Conservation (phyloP, 2,113 vertebrate species). For the Eleginops maclovinus region DNA sequence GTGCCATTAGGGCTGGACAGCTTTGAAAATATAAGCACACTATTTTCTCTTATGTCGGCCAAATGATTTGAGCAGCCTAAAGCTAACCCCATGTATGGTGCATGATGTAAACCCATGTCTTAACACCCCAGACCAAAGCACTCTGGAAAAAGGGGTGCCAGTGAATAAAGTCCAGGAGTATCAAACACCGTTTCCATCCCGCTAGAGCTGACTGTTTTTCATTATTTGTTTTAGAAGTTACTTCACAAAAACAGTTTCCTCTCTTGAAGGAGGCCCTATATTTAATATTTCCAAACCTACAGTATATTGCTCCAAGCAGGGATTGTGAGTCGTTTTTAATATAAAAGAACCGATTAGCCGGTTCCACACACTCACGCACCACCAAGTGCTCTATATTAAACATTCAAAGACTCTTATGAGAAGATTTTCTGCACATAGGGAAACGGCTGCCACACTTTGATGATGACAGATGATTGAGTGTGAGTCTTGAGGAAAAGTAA, state of each 20-base stretch:
- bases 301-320: neutral
- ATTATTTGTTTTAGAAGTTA: neutral
- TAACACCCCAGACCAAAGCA: too few species aligned
- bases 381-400: conserved; percentile 8
- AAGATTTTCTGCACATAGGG: neutral
- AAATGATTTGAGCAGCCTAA: too few species aligned
- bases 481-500: too few species aligned
- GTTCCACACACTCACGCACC: neutral
- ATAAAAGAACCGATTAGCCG: neutral
- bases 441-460: neutral
- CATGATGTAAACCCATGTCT: too few species aligned
- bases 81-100: too few species aligned
- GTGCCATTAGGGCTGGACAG: too few species aligned
- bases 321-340: neutral
- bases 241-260: neutral
- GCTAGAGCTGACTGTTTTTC: neutral
- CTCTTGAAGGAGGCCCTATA: neutral
- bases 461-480: too few species aligned
- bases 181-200: neutral
- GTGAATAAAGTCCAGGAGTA: too few species aligned
- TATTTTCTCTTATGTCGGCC: too few species aligned
- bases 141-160: too few species aligned
- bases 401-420: neutral
- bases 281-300: neutral
- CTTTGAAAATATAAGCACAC: too few species aligned